Percentiles rank a stretch among this genome's conserved stretches.
Evolutionary conservation across 2,888 invertebrate genomes (phyloP).

Genomic region (Cybosia mesomella): DNA sequence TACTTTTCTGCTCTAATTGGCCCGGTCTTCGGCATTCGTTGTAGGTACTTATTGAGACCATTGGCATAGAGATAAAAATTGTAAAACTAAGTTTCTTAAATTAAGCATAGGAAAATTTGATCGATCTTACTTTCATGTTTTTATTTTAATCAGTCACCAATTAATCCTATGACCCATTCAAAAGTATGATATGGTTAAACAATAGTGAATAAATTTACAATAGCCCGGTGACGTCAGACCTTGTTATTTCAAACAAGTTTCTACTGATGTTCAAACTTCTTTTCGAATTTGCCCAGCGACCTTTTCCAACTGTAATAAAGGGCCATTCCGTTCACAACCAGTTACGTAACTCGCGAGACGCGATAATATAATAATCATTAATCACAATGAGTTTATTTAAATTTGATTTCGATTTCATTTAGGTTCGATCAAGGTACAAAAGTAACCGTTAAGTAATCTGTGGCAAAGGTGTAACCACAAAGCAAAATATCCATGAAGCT

Average conservation of each 20-base stretch:
- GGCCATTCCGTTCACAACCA: conserved; percentile 1
- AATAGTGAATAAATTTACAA: neutral
- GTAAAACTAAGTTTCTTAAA: too few species aligned
- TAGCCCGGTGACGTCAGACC: neutral
- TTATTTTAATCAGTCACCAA: neutral
- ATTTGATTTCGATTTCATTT: conserved; percentile 4
- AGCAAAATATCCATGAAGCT: too few species aligned
- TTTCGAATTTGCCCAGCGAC: neutral
- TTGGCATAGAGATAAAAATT: too few species aligned
- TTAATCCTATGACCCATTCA: neutral
- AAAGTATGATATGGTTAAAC: too few species aligned
- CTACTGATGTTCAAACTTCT: neutral
- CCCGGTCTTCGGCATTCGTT: too few species aligned
- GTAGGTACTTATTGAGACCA: too few species aligned
- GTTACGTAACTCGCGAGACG: neutral
- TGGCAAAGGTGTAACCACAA: too few species aligned
- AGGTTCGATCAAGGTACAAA: neutral
- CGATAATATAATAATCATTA: neutral
- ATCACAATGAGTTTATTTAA: neutral
- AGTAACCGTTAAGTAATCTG: too few species aligned
- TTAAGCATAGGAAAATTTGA: too few species aligned
- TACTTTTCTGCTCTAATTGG: too few species aligned
- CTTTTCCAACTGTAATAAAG: neutral
- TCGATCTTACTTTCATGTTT: too few species aligned
- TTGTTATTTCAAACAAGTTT: conserved; percentile 1